Percentiles rank a stretch among this genome's conserved stretches.
Evolutionary conservation across 1,140 invertebrate genomes (phyloP).

Genomic region (Philaenus spumarius): DNA sequence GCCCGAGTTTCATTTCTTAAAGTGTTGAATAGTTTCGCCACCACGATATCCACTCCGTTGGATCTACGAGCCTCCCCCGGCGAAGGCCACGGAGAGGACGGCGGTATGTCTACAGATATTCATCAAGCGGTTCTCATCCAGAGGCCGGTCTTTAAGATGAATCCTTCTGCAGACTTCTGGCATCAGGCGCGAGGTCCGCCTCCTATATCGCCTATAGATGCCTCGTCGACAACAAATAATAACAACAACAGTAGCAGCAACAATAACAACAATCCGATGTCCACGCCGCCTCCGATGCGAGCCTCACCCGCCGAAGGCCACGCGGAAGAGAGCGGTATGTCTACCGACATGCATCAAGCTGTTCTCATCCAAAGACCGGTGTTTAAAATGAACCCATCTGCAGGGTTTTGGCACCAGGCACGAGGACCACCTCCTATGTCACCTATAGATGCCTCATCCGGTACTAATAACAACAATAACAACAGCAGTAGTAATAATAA

Average conservation of each 20-base stretch:
- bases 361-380: constrained; percentile 26
- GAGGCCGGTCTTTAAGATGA: constrained; percentile 36
- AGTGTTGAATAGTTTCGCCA: constrained; percentile 16
- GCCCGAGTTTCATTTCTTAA: neutral
- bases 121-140: constrained; percentile 34
- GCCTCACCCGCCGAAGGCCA: constrained; percentile 20
- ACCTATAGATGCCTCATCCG: constrained; percentile 17
- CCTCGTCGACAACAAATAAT: constrained; percentile 17
- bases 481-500: constrained; percentile 14
- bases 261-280: constrained; percentile 16
- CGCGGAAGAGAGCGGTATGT: constrained; percentile 9
- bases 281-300: constrained; percentile 5
- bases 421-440: constrained; percentile 10
- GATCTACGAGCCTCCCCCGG: constrained; percentile 32
- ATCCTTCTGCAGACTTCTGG: constrained; percentile 33
- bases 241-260: constrained; percentile 16
- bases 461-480: constrained; percentile 17
- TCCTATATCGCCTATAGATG: constrained; percentile 20
- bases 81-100: constrained; percentile 24
- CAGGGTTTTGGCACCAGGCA: constrained; percentile 22
- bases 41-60: constrained; percentile 32
- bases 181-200: constrained; percentile 27
- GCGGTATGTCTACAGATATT: constrained; percentile 28
- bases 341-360: constrained; percentile 25
- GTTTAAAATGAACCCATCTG: constrained; percentile 23